Conservation (phyloP, 2,113 vertebrate genomes). For the Petrocephalus zakoni region DNA sequence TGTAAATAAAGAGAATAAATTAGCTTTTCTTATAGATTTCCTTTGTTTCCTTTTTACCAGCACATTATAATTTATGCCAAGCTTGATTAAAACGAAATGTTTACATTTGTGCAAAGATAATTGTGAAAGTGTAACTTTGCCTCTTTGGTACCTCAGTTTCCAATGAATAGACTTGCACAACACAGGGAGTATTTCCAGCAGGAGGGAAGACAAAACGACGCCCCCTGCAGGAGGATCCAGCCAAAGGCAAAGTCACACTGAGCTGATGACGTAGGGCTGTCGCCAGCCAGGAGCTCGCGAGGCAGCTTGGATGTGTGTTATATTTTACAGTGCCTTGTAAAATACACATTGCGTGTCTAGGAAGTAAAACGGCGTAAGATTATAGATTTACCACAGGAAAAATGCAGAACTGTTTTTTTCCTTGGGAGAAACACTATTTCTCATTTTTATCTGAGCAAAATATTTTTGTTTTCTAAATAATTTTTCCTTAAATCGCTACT, state of each 20-base stretch:
- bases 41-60: not conserved
- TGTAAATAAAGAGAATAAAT: not conserved
- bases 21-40: not conserved
- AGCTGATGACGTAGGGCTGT: not conserved
- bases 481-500: not conserved
- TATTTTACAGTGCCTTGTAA: conserved; percentile 66
- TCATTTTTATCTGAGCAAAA: not conserved
- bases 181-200: not conserved
- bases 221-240: not conserved
- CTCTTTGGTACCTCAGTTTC: not conserved
- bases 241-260: not conserved
- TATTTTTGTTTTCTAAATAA: not conserved
- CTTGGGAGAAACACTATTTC: not conserved
- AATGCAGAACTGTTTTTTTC: not conserved
- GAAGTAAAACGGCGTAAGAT: conserved; percentile 21
- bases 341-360: conserved; percentile 53
- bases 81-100: not conserved
- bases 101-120: conserved; percentile 11
- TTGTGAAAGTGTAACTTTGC: not conserved
- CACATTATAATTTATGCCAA: not conserved
- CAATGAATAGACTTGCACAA: not conserved
- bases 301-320: conserved; percentile 44
- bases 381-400: conserved; percentile 26
- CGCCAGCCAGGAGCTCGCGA: not conserved
- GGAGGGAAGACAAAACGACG: not conserved